Evolutionary conservation across 30 jellyfish, hydroid and myxozoan species (phyloP).

Genomic region (Turritopsis dohrnii): DNA sequence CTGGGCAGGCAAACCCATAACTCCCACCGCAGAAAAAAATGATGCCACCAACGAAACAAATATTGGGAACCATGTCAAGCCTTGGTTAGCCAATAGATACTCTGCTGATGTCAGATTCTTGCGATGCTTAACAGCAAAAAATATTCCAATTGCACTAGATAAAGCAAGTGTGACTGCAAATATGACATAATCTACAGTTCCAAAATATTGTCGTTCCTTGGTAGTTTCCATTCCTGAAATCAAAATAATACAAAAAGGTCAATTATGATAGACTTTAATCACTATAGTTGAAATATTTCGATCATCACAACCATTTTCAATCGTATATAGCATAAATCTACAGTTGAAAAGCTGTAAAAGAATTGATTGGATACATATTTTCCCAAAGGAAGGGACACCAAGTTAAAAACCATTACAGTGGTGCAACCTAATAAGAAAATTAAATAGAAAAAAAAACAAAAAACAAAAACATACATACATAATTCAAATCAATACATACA

Average conservation of each 20-base stretch:
- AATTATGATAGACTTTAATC: too few relatives aligned
- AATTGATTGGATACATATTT: too few relatives aligned
- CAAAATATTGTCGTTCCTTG: neutral
- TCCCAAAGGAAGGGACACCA: too few relatives aligned
- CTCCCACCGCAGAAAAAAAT: slow-evolving; percentile 23
- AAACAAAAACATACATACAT: too few relatives aligned
- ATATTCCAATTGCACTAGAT: slow-evolving; percentile 15
- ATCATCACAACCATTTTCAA: neutral
- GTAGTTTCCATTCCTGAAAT: neutral
- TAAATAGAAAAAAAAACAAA: too few relatives aligned
- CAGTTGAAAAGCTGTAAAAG: too few relatives aligned
- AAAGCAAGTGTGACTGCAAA: neutral
- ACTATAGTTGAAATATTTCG: too few relatives aligned
- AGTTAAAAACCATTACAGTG: too few relatives aligned
- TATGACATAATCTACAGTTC: slow-evolving; percentile 20
- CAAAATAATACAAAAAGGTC: too few relatives aligned
- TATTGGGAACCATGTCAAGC: slow-evolving; percentile 3
- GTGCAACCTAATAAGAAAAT: too few relatives aligned
- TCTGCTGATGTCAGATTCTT: slow-evolving; percentile 8
- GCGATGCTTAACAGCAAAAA: neutral
- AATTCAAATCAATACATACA: too few relatives aligned
- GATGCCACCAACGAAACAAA: slow-evolving; percentile 23
- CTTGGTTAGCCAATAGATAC: slow-evolving; percentile 1
- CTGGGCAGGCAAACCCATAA: slow-evolving; percentile 14
- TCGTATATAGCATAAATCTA: too few relatives aligned